Conservation (phyloP, 2,113 vertebrate genomes). For the Fulica atra region DNA sequence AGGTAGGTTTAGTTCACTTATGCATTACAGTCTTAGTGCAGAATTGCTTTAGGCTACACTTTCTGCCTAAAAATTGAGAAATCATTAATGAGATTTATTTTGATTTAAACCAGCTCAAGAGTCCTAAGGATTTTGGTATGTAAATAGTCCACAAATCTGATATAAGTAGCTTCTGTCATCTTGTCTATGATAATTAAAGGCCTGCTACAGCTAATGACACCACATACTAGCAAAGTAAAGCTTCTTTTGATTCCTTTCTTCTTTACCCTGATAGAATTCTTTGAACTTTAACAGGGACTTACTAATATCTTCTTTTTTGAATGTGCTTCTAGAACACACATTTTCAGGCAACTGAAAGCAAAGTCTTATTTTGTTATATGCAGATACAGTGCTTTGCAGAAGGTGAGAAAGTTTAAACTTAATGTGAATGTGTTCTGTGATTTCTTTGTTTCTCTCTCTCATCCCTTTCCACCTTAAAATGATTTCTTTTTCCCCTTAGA, state of each 20-base stretch:
- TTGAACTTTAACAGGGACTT: constrained; percentile 47
- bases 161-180: constrained; percentile 63
- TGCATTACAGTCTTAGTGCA: background rate
- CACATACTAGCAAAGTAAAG: constrained; percentile 65
- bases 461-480: background rate
- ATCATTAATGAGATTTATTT: constrained; percentile 10
- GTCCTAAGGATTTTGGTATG: background rate
- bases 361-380: constrained; percentile 26
- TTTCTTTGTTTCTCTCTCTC: background rate
- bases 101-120: background rate
- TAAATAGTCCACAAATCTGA: constrained; percentile 66
- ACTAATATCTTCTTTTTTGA: background rate
- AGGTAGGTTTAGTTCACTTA: background rate
- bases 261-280: constrained; percentile 66
- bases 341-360: constrained; percentile 12
- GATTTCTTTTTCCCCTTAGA: background rate
- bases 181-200: constrained; percentile 60
- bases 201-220: constrained; percentile 49
- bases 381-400: background rate
- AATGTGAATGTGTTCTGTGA: constrained; percentile 1
- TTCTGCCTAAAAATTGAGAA: constrained; percentile 53
- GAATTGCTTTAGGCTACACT: background rate
- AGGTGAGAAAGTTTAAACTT: constrained; percentile 14
- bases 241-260: constrained; percentile 41
- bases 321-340: background rate